phyloP scores from a whole-genome alignment of 2,113 vertebrate species.

The Gyps fulvus region DNA sequence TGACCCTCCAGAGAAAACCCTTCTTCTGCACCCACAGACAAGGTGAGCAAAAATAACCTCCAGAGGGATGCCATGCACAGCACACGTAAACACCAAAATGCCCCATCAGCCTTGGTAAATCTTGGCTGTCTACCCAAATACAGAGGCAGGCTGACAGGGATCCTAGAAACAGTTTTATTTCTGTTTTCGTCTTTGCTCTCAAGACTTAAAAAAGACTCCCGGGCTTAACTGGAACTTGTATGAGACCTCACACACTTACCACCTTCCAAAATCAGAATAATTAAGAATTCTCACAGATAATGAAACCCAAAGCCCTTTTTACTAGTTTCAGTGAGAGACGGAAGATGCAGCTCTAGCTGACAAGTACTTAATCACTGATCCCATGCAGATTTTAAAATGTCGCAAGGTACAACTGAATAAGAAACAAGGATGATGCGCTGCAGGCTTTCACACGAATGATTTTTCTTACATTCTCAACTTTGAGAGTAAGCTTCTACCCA shows the following conservation, averaged over 20 bases:
- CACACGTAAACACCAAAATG: not conserved
- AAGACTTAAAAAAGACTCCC: not conserved
- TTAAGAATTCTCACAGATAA: not conserved
- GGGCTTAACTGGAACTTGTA: not conserved
- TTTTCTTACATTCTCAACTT: not conserved
- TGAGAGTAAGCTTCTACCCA: not conserved
- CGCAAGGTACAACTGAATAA: not conserved
- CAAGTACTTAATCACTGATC: not conserved
- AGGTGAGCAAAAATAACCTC: not conserved
- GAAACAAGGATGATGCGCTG: not conserved
- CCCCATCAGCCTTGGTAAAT: not conserved
- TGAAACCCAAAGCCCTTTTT: not conserved
- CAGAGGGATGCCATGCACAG: not conserved
- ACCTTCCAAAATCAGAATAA: not conserved
- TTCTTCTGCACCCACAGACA: not conserved
- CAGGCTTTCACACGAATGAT: not conserved
- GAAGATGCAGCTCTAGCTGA: not conserved
- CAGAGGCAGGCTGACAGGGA: not conserved
- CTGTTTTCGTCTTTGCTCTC: not conserved
- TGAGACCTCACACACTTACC: not conserved
- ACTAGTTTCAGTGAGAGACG: not conserved
- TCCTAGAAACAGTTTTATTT: not conserved
- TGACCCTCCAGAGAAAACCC: not conserved
- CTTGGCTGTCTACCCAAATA: not conserved
- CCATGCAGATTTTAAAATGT: not conserved